phyloP scores from a whole-genome alignment of 64 coral and sea anemone species.

The Montipora efflorescens region DNA sequence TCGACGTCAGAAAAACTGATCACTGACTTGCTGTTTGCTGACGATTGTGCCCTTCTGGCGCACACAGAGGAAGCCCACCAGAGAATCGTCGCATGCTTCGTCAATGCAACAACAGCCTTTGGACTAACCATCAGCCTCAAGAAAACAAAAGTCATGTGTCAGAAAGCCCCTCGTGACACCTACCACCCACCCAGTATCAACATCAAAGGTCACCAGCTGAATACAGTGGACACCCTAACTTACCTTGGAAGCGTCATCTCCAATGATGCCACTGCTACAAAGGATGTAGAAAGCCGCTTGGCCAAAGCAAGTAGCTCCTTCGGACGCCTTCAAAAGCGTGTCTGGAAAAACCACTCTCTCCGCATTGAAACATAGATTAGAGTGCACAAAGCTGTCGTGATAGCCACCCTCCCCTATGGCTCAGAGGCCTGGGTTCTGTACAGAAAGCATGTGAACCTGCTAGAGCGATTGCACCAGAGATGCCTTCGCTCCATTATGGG shows the following conservation, averaged over 20 bases:
- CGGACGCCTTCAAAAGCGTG: neutral
- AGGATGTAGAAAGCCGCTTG: neutral
- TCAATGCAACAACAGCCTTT: too few species aligned
- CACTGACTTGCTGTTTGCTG: too few species aligned
- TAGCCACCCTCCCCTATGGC: neutral
- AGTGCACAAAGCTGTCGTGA: neutral
- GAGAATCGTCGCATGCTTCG: too few species aligned
- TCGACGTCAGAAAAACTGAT: too few species aligned
- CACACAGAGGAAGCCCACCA: too few species aligned
- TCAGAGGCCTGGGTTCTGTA: slow-evolving; percentile 12
- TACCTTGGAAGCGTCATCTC: neutral
- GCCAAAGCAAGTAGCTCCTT: slow-evolving; percentile 32
- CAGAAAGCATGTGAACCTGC: neutral
- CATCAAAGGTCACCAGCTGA: too few species aligned
- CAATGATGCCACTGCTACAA: neutral
- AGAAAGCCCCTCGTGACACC: too few species aligned
- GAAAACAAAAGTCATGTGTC: too few species aligned
- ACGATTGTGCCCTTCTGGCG: too few species aligned
- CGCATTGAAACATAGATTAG: neutral
- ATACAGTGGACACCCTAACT: neutral
- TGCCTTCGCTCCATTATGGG: slow-evolving; percentile 34
- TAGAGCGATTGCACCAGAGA: slow-evolving; percentile 37
- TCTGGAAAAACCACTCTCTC: neutral
- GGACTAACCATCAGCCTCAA: too few species aligned
- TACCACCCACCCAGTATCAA: too few species aligned